Conservation (phyloP, 2,888 invertebrate genomes). For the Eulithis prunata region DNA sequence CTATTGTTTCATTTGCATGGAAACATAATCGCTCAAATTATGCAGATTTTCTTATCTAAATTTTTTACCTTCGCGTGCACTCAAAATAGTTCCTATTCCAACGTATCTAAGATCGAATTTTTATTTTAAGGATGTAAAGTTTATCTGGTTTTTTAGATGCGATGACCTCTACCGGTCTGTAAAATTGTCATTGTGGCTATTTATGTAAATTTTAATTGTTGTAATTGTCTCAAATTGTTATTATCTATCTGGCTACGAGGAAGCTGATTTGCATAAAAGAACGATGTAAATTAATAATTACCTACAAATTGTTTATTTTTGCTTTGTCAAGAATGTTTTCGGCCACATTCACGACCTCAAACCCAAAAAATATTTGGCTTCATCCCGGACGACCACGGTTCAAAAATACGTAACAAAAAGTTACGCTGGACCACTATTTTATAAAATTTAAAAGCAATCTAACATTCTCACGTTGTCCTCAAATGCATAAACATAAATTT, state of each 20-base stretch:
- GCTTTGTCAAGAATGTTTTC: too few species aligned
- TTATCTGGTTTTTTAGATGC: constrained; percentile 26
- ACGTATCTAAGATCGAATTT: constrained; percentile 1
- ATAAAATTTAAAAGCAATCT: neutral
- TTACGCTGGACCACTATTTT: too few species aligned
- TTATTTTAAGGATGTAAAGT: neutral
- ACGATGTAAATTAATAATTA: neutral
- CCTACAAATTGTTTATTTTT: neutral
- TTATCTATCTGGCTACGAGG: constrained; percentile 18
- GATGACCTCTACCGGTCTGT: constrained; percentile 29
- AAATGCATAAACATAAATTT: constrained; percentile 19
- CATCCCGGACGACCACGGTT: too few species aligned
- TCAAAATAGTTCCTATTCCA: constrained; percentile 13
- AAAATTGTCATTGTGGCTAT: constrained; percentile 24
- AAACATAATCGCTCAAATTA: constrained; percentile 60
- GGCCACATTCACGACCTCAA: too few species aligned
- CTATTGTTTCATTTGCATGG: constrained; percentile 77
- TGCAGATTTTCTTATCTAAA: constrained; percentile 48
- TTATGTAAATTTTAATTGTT: constrained; percentile 37
- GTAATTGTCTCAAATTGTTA: constrained; percentile 30
- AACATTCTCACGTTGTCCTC: neutral
- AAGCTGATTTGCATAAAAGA: constrained; percentile 21
- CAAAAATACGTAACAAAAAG: too few species aligned
- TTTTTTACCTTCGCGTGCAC: neutral
- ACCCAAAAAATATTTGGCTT: neutral